These are phyloP conservation scores for Eulemur coronatus DNA, from an alignment of 2,797 vertebrate species.

Conservation along the genomic window DNA sequence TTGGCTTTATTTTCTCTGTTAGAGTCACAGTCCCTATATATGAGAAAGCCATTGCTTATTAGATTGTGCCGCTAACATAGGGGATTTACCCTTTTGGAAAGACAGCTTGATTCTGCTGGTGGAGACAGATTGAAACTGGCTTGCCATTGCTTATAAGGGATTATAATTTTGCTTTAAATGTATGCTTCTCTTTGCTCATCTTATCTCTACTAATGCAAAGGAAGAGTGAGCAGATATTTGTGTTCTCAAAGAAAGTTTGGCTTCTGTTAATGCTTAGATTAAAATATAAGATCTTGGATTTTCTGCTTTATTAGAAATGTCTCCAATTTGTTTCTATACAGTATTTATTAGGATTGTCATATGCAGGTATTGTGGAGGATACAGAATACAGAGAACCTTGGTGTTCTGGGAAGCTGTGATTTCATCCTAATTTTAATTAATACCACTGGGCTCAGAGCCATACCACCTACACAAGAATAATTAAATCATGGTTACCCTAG, in stretches of 20 bases:
- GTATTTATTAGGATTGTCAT: not conserved
- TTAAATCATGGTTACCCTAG: not conserved
- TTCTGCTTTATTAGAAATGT: not conserved
- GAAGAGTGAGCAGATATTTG: not conserved
- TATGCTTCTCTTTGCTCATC: not conserved
- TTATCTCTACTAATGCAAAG: not conserved
- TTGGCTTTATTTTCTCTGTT: not conserved
- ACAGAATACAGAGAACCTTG: not conserved
- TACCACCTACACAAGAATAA: not conserved
- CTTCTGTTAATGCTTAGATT: not conserved
- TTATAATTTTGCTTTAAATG: not conserved
- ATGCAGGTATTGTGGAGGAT: not conserved
- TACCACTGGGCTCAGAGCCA: not conserved
- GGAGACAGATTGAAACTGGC: not conserved
- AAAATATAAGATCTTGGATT: not conserved
- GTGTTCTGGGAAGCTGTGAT: not conserved
- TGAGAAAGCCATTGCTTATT: not conserved
- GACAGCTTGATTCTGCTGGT: not conserved
- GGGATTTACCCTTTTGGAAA: not conserved
- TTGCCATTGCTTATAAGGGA: not conserved
- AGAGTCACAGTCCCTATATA: not conserved
- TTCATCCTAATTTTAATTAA: not conserved
- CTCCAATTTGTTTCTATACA: not conserved
- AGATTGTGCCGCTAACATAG: not conserved
- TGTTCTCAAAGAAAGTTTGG: not conserved